Base-by-base conservation (phyloP, 2,113 vertebrate genomes). In the Nymphicus hollandicus region DNA sequence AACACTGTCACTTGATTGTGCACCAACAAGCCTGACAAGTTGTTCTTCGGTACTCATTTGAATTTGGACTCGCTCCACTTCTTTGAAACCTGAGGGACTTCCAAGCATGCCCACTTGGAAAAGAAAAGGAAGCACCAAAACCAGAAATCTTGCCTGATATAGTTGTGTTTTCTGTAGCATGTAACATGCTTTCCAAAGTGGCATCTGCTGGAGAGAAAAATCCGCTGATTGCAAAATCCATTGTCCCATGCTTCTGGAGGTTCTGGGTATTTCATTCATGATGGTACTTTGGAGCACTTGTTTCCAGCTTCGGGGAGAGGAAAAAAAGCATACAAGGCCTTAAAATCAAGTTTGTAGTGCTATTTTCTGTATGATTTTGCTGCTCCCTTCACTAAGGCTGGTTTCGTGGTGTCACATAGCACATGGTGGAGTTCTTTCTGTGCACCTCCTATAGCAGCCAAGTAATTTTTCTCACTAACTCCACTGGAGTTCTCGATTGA, bases 31-130 rank as follows among this genome's bases (percentile, higher is more conserved):
- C 71, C 37, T 70, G 64, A 93, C 89, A 66, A 80, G 55, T 80
- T 86, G 53, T 79, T 89, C 60, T 23, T 93, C 74, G 88, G 15
- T 81, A 70, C n/a, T 89, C 43, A 2, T 85, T 95, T 91, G 69
- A 50, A 77, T 88, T 81, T 90, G 85, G 82, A 73, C 35, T 73
- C 0, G 0, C 6, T 85, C 64, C 39, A 35, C 55, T 89, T 63
- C 66, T 89, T 46, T 88, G 77, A 88, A 94, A 91, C 64, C 79
- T 49, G 53, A 95, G 43, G 68, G 94, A 63, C 50, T 84, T 86
- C n/a, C 66, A 65, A 81, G 33, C 24, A 35, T 85, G 28, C 61
- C 47, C 33, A 29, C 68, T 80, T 90, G 49, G 56, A 91, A 93
- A 50, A 81, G 20, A 60, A 76, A 25, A 29, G 52, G 41, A 91